A percentile compares a stretch with the other conserved stretches of the same genome.
Evolutionary conservation across 2,888 invertebrate species (phyloP).

Genomic region (Clanis bilineata): DNA sequence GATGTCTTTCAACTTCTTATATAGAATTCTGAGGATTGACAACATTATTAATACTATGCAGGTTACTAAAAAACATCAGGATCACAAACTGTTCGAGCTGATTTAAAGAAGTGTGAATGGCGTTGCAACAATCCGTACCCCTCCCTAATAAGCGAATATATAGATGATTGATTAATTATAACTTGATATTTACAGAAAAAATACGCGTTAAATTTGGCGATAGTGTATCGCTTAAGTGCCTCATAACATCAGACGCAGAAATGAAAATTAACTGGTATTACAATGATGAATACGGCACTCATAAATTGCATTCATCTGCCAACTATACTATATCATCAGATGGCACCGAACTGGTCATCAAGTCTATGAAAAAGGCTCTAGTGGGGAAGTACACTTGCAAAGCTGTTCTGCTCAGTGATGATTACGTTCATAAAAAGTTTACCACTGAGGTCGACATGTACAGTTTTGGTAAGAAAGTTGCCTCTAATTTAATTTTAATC

Average conservation of each 20-base stretch:
- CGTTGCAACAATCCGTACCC: no score
- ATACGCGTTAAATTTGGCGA: conserved; percentile 18
- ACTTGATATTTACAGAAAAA: conserved; percentile 14
- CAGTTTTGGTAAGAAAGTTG: neutral
- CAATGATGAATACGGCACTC: neutral
- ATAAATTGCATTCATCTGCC: conserved; percentile 16
- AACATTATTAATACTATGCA: no score
- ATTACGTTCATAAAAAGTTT: neutral
- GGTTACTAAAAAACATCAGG: no score
- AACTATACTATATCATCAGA: conserved; percentile 20
- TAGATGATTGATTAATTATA: no score
- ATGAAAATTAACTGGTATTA: conserved; percentile 24
- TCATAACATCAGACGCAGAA: conserved; percentile 21
- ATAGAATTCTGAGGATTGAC: no score
- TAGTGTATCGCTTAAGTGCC: conserved; percentile 19
- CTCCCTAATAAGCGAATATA: no score
- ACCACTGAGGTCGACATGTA: neutral
- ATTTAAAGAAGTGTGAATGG: no score
- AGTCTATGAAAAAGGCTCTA: conserved; percentile 19
- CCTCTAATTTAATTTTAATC: no score
- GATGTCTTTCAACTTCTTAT: no score
- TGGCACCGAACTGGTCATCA: conserved; percentile 22
- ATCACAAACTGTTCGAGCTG: no score
- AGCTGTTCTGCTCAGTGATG: neutral
- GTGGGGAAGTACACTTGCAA: conserved; percentile 28